Conservation (phyloP, 2,888 invertebrate species). For the Dryomyza anilis region DNA sequence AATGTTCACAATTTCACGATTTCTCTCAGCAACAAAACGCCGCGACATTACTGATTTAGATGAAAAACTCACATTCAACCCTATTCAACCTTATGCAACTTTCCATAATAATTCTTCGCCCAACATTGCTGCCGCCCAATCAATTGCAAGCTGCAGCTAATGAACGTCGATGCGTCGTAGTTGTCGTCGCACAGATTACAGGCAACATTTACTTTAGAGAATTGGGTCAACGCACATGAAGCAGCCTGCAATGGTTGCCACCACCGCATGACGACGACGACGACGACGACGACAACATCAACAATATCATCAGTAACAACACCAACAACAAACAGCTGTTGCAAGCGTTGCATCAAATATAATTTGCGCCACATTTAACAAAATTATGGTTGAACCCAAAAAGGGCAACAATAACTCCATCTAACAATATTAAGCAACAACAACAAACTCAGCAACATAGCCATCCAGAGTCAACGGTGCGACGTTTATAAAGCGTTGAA, state of each 20-base stretch:
- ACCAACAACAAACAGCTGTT: too few species aligned
- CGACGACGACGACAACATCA: not conserved
- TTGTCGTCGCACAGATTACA: not conserved
- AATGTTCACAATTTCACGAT: too few species aligned
- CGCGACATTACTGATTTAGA: too few species aligned
- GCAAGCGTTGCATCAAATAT: conserved; percentile 9
- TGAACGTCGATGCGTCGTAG: too few species aligned
- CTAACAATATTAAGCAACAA: not conserved
- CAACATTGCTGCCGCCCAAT: too few species aligned
- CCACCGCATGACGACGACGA: conserved; percentile 24
- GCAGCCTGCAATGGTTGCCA: conserved; percentile 37
- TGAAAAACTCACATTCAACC: too few species aligned
- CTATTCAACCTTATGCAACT: too few species aligned
- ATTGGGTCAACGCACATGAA: conserved; percentile 45
- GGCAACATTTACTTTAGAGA: conserved; percentile 36
- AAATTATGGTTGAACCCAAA: conserved; percentile 23
- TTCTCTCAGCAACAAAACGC: too few species aligned
- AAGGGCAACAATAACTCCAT: not conserved
- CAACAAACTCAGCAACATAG: not conserved
- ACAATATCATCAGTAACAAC: not conserved
- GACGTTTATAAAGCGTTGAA: not conserved
- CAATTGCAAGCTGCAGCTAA: too few species aligned
- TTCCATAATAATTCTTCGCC: too few species aligned
- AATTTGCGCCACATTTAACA: conserved; percentile 24
- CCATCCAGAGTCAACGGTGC: not conserved